phyloP scores from a whole-genome alignment of 1,140 invertebrate genomes.

The Bombus sylvicola region DNA sequence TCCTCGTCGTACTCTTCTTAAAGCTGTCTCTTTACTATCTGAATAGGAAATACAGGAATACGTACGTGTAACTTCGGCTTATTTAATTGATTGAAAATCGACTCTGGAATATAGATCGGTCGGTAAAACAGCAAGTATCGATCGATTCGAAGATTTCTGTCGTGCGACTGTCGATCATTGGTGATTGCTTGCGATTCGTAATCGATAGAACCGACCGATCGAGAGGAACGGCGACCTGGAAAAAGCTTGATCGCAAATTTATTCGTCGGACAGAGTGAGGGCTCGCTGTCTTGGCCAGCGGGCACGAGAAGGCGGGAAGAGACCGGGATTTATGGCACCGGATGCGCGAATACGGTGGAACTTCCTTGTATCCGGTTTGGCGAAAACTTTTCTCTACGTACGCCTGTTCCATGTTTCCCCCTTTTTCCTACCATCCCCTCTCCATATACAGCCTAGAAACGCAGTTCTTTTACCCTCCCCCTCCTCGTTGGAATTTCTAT shows the following conservation, averaged over 20 bases:
- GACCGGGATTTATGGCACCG: slow-evolving; percentile 73
- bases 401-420: slow-evolving; percentile 47
- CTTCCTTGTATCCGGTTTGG: slow-evolving; percentile 74
- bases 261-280: slow-evolving; percentile 63
- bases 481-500: slow-evolving; percentile 37
- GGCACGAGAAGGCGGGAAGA: slow-evolving; percentile 68
- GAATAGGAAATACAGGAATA: not conserved
- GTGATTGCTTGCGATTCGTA: not conserved
- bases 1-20: not conserved
- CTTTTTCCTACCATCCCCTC: slow-evolving; percentile 35
- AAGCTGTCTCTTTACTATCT: not conserved
- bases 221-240: slow-evolving; percentile 6
- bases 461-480: not conserved
- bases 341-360: slow-evolving; percentile 78
- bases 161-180: slow-evolving; percentile 1
- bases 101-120: not conserved
- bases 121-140: not conserved
- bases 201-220: slow-evolving; percentile 8
- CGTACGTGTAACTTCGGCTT: not conserved
- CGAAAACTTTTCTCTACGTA: slow-evolving; percentile 72
- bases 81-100: not conserved
- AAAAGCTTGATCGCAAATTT: slow-evolving; percentile 65
- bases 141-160: not conserved
- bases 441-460: not conserved
- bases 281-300: slow-evolving; percentile 68